Evolutionary conservation across 2,888 invertebrate genomes (phyloP).

Genomic region (Leucoptera coffeella): DNA sequence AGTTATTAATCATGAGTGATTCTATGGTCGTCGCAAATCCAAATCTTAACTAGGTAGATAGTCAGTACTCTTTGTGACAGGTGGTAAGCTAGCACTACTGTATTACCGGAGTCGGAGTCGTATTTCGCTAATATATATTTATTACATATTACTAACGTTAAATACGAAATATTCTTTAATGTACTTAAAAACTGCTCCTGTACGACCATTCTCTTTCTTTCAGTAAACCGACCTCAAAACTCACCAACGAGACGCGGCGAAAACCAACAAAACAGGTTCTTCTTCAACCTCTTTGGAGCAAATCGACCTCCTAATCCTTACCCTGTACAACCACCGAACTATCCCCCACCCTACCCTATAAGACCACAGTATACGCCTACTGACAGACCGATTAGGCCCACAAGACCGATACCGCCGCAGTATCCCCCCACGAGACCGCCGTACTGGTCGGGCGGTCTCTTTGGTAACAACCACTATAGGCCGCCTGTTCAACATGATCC

Average conservation of each 20-base stretch:
- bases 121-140: too few species aligned
- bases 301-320: background rate
- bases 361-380: background rate
- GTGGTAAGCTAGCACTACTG: too few species aligned
- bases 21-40: too few species aligned
- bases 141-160: too few species aligned
- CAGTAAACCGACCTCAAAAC: too few species aligned
- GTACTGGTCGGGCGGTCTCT: constrained; percentile 23
- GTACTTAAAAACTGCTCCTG: background rate
- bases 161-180: too few species aligned
- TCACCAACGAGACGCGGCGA: too few species aligned
- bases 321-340: background rate
- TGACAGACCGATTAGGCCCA: background rate
- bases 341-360: background rate
- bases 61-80: too few species aligned
- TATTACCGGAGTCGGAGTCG: too few species aligned
- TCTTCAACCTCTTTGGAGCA: background rate
- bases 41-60: too few species aligned
- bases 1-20: too few species aligned
- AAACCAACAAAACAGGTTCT: background rate
- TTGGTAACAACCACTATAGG: constrained; percentile 21
- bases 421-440: constrained; percentile 14
- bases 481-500: constrained; percentile 17
- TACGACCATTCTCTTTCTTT: background rate
- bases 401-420: background rate